These are phyloP conservation scores for Grus americana DNA, from an alignment of 2,113 vertebrate genomes.

Conservation along the genomic window DNA sequence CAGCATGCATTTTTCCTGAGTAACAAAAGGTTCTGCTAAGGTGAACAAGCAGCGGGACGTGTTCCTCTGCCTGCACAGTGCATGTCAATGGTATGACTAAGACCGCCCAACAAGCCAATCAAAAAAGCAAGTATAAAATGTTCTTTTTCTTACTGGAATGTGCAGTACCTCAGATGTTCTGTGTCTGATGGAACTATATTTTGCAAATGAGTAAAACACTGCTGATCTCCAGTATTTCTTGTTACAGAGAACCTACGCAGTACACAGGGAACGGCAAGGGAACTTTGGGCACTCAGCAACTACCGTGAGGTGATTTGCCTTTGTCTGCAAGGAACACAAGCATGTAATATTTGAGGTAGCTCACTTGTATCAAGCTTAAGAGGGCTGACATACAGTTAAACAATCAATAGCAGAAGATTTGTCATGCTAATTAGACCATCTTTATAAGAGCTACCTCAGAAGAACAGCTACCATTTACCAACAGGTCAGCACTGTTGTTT, in stretches of 20 bases:
- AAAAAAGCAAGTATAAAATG: background rate
- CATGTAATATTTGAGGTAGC: background rate
- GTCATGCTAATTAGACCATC: background rate
- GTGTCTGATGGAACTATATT: background rate
- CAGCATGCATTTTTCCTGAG: background rate
- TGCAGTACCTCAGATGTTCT: background rate
- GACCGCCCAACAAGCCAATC: background rate
- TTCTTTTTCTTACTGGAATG: background rate
- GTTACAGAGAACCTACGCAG: background rate
- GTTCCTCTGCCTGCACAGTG: background rate
- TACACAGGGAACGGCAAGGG: background rate
- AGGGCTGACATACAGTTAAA: background rate
- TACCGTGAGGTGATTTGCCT: background rate
- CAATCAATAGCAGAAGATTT: background rate
- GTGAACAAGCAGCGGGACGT: background rate
- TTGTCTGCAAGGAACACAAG: background rate
- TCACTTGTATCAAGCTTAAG: background rate
- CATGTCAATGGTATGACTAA: background rate
- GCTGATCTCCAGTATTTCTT: background rate
- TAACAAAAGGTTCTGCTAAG: background rate
- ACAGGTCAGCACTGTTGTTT: background rate
- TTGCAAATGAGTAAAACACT: background rate
- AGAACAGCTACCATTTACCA: background rate
- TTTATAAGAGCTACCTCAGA: background rate
- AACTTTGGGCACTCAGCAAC: rapidly evolving